Evolutionary conservation across 2,113 vertebrate genomes (phyloP), one percentile per base, ranked within the genome.

Genomic region (Myrmecophaga tridactyla): DNA sequence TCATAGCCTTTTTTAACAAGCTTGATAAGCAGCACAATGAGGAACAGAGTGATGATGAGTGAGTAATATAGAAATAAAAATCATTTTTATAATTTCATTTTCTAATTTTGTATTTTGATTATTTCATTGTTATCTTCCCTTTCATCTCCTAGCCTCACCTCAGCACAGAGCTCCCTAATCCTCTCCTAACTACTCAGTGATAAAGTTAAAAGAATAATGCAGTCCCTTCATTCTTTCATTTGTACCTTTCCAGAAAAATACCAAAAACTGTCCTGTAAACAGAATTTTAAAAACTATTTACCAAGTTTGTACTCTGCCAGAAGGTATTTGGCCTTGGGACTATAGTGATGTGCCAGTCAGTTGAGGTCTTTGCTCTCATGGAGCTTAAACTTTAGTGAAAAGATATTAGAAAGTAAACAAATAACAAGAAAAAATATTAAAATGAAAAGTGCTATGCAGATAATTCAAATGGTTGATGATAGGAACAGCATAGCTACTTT

Each of bases 1-100:
- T 99, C 83, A 98, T 99, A 60, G 92, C n/a, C 63, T 99, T 99
- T 97, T 99, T 99, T 97, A 98, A 98, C 78, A 98, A 99, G 86
- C 98, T 99, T 92, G 99, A 99, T 85, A 91, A 98, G 84, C 97
- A 95, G 65, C 98, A 99, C 91, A 98, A 98, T 76, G 98, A 99
- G 60, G 99, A 99, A 72, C 98, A 99, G 94, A 98, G 81, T 48
- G 96, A 97, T 58, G 98, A 98, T 85, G 98, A 99, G 99, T 99
- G 94, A 99, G 99, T 99, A 93, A 51, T 3, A 58, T 0, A 58
- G 70, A 92, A 62, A 43, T 72, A 72, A 56, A 90, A 25, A 14
- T 29, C 31, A 12, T 76, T 78, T 84, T 70, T 73, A 34, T 69
- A 94, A 15, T n/a, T 70, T 39, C 1, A 34, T 87, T 53, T 43